phyloP scores from a whole-genome alignment of 2,113 vertebrate genomes.

The Ifrita kowaldi region DNA sequence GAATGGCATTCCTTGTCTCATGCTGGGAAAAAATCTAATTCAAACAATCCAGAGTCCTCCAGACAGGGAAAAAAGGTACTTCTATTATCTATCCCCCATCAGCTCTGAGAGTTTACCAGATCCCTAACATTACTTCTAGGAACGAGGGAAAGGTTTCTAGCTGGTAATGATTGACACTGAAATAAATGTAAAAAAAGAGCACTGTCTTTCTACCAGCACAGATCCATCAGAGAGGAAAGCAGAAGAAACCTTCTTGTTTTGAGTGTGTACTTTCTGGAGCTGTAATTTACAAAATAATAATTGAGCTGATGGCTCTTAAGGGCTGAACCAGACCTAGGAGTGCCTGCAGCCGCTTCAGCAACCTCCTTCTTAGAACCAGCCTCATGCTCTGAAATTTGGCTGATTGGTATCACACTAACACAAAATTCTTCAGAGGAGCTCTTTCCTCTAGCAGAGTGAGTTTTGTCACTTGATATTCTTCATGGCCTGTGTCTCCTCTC shows the following conservation, averaged over 20 bases:
- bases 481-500: neutral
- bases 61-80: neutral
- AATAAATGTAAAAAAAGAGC: neutral
- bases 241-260: neutral
- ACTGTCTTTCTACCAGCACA: neutral
- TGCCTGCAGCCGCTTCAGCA: neutral
- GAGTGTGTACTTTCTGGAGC: neutral
- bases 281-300: neutral
- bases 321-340: neutral
- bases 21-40: neutral
- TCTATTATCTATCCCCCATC: accelerated
- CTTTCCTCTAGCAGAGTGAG: neutral
- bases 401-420: neutral
- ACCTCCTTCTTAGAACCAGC: neutral
- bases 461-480: neutral
- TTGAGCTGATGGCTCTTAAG: neutral
- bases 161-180: neutral
- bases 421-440: neutral
- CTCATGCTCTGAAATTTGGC: neutral
- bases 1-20: neutral
- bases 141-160: neutral
- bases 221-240: neutral
- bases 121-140: neutral
- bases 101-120: neutral
- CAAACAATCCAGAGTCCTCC: neutral